These are phyloP conservation scores for Montipora cactus DNA, from an alignment of 64 coral and sea anemone genomes.

Conservation along the genomic window DNA sequence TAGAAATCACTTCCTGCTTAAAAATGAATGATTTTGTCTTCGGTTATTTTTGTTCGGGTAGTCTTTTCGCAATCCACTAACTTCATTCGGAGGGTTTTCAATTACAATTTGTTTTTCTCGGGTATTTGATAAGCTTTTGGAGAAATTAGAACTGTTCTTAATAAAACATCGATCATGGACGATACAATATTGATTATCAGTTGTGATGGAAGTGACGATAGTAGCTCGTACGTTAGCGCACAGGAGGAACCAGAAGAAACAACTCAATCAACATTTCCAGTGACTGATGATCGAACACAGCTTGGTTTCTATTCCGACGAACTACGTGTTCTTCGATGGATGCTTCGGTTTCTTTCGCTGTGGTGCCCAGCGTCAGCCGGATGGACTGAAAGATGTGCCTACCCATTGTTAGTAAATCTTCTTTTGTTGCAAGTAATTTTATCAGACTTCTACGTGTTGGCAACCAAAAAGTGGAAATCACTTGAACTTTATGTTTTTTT, in stretches of 20 bases:
- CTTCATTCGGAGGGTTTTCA: no score
- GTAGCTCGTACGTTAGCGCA: not conserved
- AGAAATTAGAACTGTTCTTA: no score
- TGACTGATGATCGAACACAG: not conserved
- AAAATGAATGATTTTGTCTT: no score
- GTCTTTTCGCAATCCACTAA: no score
- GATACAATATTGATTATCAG: not conserved
- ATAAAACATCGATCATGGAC: no score
- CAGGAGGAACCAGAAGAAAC: not conserved
- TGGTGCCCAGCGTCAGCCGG: conserved; percentile 65
- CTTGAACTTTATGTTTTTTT: conserved; percentile 70
- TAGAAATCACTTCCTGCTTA: no score
- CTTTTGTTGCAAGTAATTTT: conserved; percentile 53
- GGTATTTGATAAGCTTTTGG: no score
- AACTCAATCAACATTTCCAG: not conserved
- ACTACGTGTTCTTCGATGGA: conserved; percentile 46
- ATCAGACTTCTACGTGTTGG: conserved; percentile 11
- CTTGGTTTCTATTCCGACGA: conserved; percentile 47
- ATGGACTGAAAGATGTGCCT: conserved; percentile 44
- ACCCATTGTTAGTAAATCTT: conserved; percentile 64
- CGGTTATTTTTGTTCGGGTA: no score
- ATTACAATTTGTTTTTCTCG: no score
- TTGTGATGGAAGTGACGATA: not conserved
- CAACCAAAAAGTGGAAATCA: conserved; percentile 52
- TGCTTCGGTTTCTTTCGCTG: conserved; percentile 70